Conservation (phyloP, 2,797 vertebrate species). For the Onychomys arenicola region DNA sequence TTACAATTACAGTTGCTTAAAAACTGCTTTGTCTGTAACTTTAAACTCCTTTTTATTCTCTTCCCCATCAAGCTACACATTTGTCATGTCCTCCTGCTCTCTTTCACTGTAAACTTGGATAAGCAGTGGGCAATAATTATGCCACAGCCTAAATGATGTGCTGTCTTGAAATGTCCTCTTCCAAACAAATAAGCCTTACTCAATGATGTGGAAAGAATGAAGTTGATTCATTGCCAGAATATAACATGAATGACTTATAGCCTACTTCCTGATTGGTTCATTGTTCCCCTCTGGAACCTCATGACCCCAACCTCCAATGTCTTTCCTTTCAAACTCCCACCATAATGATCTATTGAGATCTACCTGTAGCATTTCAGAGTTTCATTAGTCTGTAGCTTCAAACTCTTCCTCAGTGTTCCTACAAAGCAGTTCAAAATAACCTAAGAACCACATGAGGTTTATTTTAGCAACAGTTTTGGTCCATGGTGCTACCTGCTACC, state of each 20-base stretch:
- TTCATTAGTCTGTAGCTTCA: not conserved
- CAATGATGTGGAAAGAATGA: not conserved
- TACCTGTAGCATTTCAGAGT: not conserved
- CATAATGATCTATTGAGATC: not conserved
- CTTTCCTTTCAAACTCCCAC: not conserved
- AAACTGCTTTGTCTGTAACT: not conserved
- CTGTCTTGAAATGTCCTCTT: not conserved
- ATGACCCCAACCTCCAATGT: not conserved
- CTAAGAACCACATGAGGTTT: not conserved
- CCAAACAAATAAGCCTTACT: not conserved
- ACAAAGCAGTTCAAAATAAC: not conserved
- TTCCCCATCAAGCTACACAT: not conserved
- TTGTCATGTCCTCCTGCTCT: not conserved
- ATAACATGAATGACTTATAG: not conserved
- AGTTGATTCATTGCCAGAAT: not conserved
- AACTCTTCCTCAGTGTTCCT: not conserved
- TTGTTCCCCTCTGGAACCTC: not conserved
- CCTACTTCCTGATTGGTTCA: not conserved
- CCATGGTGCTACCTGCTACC: not conserved
- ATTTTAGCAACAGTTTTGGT: not conserved
- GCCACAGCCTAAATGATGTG: not conserved
- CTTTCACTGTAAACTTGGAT: not conserved
- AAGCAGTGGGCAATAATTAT: not conserved
- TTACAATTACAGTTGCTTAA: not conserved
- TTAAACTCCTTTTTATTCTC: not conserved